phyloP scores from a whole-genome alignment of 2,113 vertebrate species.

The Barbus barbus region DNA sequence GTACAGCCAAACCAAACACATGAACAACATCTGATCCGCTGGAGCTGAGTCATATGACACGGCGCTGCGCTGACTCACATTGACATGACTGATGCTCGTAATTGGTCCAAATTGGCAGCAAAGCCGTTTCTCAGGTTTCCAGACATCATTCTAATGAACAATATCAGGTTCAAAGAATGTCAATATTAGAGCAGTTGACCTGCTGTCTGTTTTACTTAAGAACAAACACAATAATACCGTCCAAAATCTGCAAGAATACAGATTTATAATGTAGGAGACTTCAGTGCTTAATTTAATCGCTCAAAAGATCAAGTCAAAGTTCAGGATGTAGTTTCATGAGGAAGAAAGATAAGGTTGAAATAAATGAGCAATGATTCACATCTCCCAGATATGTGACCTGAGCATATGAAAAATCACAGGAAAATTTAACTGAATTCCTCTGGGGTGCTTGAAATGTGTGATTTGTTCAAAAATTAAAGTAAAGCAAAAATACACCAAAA shows the following conservation, averaged over 20 bases:
- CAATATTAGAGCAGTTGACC: not conserved
- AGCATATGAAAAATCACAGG: not conserved
- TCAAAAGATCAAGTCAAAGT: not conserved
- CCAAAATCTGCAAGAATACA: not conserved
- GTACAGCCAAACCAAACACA: not conserved
- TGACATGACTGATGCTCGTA: not conserved
- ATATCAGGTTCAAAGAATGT: conserved; percentile 15
- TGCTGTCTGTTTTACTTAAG: not conserved
- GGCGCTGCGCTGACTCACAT: not conserved
- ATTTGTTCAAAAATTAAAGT: not conserved
- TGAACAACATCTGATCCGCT: not conserved
- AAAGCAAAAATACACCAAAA: not conserved
- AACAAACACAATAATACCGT: not conserved
- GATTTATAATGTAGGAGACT: not conserved
- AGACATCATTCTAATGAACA: conserved; percentile 12
- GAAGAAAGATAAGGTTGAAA: conserved; percentile 8
- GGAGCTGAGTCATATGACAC: not conserved
- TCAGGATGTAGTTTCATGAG: conserved; percentile 17
- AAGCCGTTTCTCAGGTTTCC: conserved; percentile 4
- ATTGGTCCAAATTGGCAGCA: conserved; percentile 5
- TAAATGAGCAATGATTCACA: not conserved
- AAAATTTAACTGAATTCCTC: not conserved
- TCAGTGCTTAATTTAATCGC: not conserved
- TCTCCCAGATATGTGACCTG: not conserved
- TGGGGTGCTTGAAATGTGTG: not conserved